These are phyloP conservation scores for Micropoecilia bifurca DNA, from an alignment of 2,797 vertebrate species.

Conservation along the genomic window DNA sequence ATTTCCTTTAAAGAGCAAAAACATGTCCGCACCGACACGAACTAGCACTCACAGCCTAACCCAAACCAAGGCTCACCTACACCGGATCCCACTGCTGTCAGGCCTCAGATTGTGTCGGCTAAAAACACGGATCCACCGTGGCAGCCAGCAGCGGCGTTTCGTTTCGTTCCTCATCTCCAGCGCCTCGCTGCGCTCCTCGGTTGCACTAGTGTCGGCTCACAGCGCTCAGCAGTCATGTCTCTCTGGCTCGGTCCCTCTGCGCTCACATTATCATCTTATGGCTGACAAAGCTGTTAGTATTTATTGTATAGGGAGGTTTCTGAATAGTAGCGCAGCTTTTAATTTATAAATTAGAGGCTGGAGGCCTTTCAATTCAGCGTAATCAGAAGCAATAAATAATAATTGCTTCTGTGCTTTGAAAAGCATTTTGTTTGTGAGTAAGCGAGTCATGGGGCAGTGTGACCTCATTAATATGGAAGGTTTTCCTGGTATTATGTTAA, in stretches of 20 bases:
- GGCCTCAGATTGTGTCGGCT: conserved; percentile 13
- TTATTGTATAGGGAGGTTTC: conserved; percentile 49
- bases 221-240: conserved; percentile 58
- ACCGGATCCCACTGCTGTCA: conserved; percentile 30
- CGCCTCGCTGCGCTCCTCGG: conserved; percentile 30
- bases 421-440: not conserved
- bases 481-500: not conserved
- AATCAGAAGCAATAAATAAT: not conserved
- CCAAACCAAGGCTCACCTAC: conserved; percentile 13
- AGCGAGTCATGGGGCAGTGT: not conserved
- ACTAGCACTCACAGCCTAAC: not conserved
- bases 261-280: conserved; percentile 73
- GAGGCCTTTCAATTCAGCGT: not conserved
- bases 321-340: conserved; percentile 30
- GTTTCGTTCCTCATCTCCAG: conserved; percentile 6
- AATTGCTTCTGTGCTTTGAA: not conserved
- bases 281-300: conserved; percentile 62
- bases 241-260: conserved; percentile 54
- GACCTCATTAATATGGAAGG: not conserved
- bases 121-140: conserved; percentile 13
- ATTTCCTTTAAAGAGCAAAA: conserved; percentile 7
- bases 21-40: not conserved
- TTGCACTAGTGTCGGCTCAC: conserved; percentile 46
- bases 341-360: not conserved
- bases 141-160: conserved; percentile 3